Evolutionary conservation across 2,797 vertebrate genomes (phyloP).

Genomic region (Sciurus vulgaris): DNA sequence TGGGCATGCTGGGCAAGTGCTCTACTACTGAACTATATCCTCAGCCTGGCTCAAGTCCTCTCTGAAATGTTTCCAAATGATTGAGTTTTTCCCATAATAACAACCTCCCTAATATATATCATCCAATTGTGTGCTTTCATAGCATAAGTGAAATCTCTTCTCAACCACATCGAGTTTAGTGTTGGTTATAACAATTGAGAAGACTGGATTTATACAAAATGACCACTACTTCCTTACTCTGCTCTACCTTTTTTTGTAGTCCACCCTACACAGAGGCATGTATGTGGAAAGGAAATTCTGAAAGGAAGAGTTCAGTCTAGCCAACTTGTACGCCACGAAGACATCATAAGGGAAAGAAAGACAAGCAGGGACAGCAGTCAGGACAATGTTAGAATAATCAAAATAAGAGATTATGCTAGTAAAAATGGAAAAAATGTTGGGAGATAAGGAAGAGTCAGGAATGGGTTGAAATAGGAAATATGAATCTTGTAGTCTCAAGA

Average conservation of each 20-base stretch:
- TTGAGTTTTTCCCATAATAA: neutral
- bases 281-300: neutral
- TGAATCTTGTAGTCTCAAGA: neutral
- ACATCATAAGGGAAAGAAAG: neutral
- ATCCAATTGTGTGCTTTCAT: neutral
- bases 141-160: neutral
- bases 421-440: neutral
- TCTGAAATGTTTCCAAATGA: neutral
- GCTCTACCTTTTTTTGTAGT: neutral
- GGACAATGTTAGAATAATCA: neutral
- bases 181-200: neutral
- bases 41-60: too few species aligned
- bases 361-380: neutral
- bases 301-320: neutral
- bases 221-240: neutral
- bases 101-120: neutral
- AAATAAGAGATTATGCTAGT: neutral
- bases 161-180: neutral
- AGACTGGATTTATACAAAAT: neutral
- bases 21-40: too few species aligned
- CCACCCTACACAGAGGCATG: neutral
- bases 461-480: neutral
- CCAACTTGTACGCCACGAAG: neutral
- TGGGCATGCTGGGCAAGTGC: too few species aligned
- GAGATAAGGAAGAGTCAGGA: neutral